phyloP scores from a whole-genome alignment of 2,888 invertebrate genomes.

The Scotopteryx bipunctaria region DNA sequence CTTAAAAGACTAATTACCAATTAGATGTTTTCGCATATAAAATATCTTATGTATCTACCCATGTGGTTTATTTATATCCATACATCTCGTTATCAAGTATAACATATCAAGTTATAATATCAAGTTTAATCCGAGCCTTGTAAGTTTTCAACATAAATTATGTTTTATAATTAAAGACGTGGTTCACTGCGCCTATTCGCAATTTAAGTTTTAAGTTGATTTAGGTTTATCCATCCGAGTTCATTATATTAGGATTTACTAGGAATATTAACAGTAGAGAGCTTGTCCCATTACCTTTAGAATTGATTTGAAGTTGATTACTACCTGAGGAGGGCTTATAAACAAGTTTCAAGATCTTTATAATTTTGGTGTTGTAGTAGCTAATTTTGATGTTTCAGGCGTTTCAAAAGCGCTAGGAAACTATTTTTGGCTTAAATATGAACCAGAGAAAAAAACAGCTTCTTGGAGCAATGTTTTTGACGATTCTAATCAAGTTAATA shows the following conservation, averaged over 20 bases:
- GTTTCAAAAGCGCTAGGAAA: too few species aligned
- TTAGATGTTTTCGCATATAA: too few species aligned
- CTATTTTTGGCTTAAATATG: too few species aligned
- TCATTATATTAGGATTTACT: constrained; percentile 34
- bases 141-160: constrained; percentile 19
- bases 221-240: constrained; percentile 37
- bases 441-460: too few species aligned
- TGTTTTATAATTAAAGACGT: constrained; percentile 22
- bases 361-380: constrained; percentile 8
- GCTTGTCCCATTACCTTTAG: constrained; percentile 18
- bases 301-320: constrained; percentile 35
- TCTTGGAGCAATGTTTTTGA: too few species aligned
- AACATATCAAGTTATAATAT: too few species aligned
- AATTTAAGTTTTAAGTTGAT: constrained; percentile 43
- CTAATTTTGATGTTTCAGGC: not conserved
- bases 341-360: constrained; percentile 24
- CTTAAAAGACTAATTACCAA: too few species aligned
- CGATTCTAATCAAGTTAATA: too few species aligned
- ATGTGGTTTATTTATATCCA: constrained; percentile 6
- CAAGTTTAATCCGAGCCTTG: constrained; percentile 17
- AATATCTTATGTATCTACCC: too few species aligned
- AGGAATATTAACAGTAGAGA: constrained; percentile 27
- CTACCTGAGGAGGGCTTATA: constrained; percentile 21
- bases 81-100: too few species aligned
- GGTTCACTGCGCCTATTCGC: constrained; percentile 23